A percentile compares a stretch with the other conserved stretches of the same genome.
Conservation (phyloP, 2,888 invertebrate species). For the Abrostola tripartita region DNA sequence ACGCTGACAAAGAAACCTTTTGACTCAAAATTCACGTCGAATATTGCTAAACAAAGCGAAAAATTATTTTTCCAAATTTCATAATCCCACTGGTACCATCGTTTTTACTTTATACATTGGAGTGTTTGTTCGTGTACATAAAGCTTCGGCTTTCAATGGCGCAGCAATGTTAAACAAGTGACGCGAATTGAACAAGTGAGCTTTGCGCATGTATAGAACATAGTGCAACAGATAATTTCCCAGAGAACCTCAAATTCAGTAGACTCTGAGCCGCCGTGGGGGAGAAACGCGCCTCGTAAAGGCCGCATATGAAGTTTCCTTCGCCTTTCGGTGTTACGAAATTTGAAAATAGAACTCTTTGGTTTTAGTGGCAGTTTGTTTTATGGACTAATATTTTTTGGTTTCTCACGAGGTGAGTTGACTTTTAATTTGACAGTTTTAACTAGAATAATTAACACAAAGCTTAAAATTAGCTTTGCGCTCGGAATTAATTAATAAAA, state of each 20-base stretch:
- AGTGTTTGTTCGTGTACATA: conserved; percentile 12
- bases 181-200: conserved; percentile 40
- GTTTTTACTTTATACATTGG: conserved; percentile 46
- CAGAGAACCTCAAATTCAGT: conserved; percentile 70
- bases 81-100: conserved; percentile 32
- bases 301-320: conserved; percentile 66
- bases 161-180: conserved; percentile 55
- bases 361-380: conserved; percentile 65
- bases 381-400: conserved; percentile 59
- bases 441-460: neutral
- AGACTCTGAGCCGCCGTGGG: conserved; percentile 61
- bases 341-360: conserved; percentile 63
- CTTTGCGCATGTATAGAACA: conserved; percentile 75
- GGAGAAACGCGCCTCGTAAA: conserved; percentile 60
- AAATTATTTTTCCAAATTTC: conserved; percentile 64
- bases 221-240: conserved; percentile 73
- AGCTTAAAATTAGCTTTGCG: neutral
- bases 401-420: conserved; percentile 62
- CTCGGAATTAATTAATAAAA: neutral
- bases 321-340: conserved; percentile 63
- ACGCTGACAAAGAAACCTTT: conserved; percentile 66
- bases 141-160: conserved; percentile 9
- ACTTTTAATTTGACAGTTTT: neutral
- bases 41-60: conserved; percentile 69
- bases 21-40: conserved; percentile 64